Conservation (phyloP, 2,888 invertebrate genomes). For the Parascotia fuliginaria region DNA sequence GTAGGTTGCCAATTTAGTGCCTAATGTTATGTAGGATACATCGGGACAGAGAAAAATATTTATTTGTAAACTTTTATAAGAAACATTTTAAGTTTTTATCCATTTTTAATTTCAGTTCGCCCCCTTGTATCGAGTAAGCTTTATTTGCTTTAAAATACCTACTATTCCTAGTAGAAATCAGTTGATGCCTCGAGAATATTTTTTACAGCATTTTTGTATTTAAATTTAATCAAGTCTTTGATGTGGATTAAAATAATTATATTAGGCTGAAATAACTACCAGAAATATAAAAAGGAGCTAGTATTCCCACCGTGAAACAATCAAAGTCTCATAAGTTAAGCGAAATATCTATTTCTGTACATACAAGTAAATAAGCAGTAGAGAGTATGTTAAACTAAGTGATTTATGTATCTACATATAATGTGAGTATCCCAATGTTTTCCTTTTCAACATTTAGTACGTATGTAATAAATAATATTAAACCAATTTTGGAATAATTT, state of each 20-base stretch:
- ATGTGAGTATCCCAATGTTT: conserved; percentile 37
- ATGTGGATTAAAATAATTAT: conserved; percentile 52
- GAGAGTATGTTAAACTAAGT: conserved; percentile 48
- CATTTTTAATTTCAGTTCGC: conserved; percentile 13
- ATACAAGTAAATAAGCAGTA: conserved; percentile 65
- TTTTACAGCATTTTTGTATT: conserved; percentile 16
- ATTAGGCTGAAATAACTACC: conserved; percentile 75
- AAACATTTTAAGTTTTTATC: conserved; percentile 19
- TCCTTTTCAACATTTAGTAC: conserved; percentile 29
- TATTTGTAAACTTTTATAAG: conserved; percentile 45
- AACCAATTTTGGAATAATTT: conserved; percentile 30
- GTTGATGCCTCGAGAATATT: conserved; percentile 14
- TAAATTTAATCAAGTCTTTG: conserved; percentile 35
- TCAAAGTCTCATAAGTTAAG: conserved; percentile 72
- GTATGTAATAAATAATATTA: conserved; percentile 25
- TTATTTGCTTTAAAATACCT: conserved; percentile 19
- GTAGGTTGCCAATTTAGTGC: conserved; percentile 87
- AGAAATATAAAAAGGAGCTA: conserved; percentile 72
- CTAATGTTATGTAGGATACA: conserved; percentile 74
- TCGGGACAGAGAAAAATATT: conserved; percentile 57
- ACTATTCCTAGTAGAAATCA: conserved; percentile 13
- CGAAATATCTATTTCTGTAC: conserved; percentile 60
- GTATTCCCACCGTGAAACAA: conserved; percentile 82
- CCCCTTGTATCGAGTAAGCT: conserved; percentile 28
- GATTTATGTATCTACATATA: conserved; percentile 43